A percentile compares a stretch with the other conserved stretches of the same genome.
phyloP scores from a whole-genome alignment of 2,888 invertebrate species.

The Serrognathus titanus region DNA sequence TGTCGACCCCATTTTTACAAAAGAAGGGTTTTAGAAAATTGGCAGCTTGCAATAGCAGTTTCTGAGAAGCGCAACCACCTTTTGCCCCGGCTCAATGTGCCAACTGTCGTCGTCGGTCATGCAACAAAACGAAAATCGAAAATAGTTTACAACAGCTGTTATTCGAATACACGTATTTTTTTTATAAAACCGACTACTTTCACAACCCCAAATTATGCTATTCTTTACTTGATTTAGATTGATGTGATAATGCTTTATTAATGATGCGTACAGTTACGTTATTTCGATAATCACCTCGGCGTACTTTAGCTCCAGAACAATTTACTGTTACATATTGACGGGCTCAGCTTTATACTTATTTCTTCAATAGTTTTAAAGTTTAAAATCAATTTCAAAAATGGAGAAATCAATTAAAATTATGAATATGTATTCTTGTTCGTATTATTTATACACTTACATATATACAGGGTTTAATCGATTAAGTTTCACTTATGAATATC shows the following conservation, averaged over 20 bases:
- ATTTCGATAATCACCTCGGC: too few relatives aligned
- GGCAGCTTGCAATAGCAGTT: neutral
- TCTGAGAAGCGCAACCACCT: neutral
- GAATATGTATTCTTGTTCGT: too few relatives aligned
- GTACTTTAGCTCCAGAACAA: too few relatives aligned
- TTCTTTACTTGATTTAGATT: slow-evolving; percentile 11
- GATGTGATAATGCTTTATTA: slow-evolving; percentile 9
- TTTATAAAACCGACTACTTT: neutral
- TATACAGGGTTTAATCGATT: too few relatives aligned
- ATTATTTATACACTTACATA: too few relatives aligned
- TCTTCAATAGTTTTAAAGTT: too few relatives aligned
- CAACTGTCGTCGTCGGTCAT: neutral
- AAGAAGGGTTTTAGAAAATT: neutral
- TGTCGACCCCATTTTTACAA: neutral
- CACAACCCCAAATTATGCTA: slow-evolving; percentile 12
- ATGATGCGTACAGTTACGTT: neutral
- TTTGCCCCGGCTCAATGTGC: neutral
- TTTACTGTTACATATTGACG: too few relatives aligned
- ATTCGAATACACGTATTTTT: neutral
- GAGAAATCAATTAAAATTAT: too few relatives aligned
- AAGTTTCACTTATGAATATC: too few relatives aligned
- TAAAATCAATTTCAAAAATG: too few relatives aligned
- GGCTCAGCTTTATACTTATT: too few relatives aligned
- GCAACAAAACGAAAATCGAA: neutral
- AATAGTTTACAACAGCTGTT: neutral